A percentile compares a stretch with the other conserved stretches of the same genome.
phyloP scores from a whole-genome alignment of 64 coral and sea anemone genomes.

The Porites lutea region DNA sequence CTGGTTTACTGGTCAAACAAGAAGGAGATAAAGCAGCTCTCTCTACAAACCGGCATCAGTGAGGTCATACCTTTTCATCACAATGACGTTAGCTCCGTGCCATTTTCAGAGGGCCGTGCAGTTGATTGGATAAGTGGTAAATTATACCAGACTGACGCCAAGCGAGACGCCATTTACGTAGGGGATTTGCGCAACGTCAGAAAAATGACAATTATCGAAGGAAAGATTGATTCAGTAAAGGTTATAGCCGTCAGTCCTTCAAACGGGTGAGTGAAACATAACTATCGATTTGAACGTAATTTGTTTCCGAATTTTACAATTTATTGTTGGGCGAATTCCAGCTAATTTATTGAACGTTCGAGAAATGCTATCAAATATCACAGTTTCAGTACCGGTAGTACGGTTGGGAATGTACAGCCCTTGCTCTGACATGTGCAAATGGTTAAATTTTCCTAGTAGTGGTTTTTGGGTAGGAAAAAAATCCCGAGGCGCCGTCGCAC shows the following conservation, averaged over 20 bases:
- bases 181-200: background rate
- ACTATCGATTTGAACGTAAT: no score
- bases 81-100: background rate
- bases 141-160: background rate
- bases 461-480: no score
- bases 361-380: no score
- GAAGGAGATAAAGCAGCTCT: background rate
- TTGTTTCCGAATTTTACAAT: no score
- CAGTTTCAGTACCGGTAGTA: no score
- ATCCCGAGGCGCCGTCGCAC: no score
- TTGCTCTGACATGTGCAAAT: no score
- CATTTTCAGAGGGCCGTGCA: background rate
- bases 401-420: no score
- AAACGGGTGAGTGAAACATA: background rate
- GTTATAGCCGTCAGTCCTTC: background rate
- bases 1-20: background rate
- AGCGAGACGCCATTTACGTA: background rate
- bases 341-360: no score
- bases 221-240: background rate
- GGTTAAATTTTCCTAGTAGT: no score
- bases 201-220: background rate
- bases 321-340: no score
- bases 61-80: background rate
- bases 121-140: background rate
- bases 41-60: background rate